These are phyloP conservation scores for Drosophila willistoni DNA, from an alignment of 1,140 invertebrate species.

Conservation along the genomic window DNA sequence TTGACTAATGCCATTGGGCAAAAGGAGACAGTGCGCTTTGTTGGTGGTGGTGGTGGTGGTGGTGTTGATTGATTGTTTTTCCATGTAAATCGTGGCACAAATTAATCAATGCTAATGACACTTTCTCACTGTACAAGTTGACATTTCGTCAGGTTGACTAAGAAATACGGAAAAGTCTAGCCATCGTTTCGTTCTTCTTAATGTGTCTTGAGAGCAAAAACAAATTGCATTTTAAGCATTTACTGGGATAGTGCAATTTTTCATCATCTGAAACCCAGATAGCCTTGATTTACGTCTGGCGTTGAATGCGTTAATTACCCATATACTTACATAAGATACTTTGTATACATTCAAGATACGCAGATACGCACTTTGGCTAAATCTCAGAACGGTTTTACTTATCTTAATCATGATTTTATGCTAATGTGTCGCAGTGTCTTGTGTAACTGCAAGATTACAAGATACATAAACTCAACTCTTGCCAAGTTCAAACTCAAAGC, in stretches of 20 bases:
- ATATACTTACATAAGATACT: conserved; percentile 39
- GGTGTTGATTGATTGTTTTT: conserved; percentile 82
- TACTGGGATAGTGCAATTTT: conserved; percentile 54
- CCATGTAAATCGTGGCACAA: conserved; percentile 81
- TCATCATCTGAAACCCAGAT: conserved; percentile 60
- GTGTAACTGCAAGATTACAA: conserved; percentile 58
- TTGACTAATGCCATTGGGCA: conserved; percentile 72
- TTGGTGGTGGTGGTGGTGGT: conserved; percentile 39
- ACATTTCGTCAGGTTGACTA: conserved; percentile 54
- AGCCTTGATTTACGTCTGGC: conserved; percentile 70
- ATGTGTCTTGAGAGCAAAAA: background rate
- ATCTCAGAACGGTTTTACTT: conserved; percentile 36
- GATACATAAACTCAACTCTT: conserved; percentile 62
- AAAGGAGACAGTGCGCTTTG: conserved; percentile 46
- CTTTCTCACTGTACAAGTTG: conserved; percentile 62
- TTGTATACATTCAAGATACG: conserved; percentile 51
- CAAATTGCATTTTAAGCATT: conserved; percentile 78
- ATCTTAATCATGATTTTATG: conserved; percentile 82
- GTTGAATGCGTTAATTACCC: conserved; percentile 64
- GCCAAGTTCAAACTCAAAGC: conserved; percentile 28
- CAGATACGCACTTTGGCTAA: conserved; percentile 49
- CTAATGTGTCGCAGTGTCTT: conserved; percentile 79
- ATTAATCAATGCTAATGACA: conserved; percentile 83
- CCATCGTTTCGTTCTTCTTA: background rate
- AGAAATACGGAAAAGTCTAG: conserved; percentile 43